phyloP scores from a whole-genome alignment of 1,140 invertebrate species.

The Venturia canescens region DNA sequence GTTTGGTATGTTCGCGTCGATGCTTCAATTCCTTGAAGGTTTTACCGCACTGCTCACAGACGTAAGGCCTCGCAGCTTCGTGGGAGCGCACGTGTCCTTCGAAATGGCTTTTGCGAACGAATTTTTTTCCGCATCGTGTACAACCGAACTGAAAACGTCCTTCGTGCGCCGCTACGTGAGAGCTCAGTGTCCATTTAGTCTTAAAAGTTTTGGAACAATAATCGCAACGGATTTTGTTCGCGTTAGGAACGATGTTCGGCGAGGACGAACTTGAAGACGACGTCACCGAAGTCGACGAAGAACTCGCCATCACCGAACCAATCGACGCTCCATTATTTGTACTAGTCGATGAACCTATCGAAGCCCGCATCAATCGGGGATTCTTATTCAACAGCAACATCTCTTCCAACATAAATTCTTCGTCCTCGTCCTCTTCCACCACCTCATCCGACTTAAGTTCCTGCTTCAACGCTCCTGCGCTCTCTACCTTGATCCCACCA shows the following conservation, averaged over 20 bases:
- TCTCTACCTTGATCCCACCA: background rate
- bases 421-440: constrained; percentile 54
- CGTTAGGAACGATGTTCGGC: constrained; percentile 1
- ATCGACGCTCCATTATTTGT: background rate
- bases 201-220: constrained; percentile 76
- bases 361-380: constrained; percentile 43
- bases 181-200: constrained; percentile 75
- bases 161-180: constrained; percentile 74
- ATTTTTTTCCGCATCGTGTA: constrained; percentile 73
- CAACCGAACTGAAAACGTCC: constrained; percentile 74
- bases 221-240: constrained; percentile 69
- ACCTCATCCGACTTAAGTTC: constrained; percentile 1
- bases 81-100: constrained; percentile 73
- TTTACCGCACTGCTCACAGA: constrained; percentile 74
- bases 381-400: constrained; percentile 71
- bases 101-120: constrained; percentile 74
- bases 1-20: constrained; percentile 72
- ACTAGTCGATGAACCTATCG: background rate
- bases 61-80: constrained; percentile 72
- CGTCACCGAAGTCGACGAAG: constrained; percentile 30
- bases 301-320: background rate
- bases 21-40: constrained; percentile 75
- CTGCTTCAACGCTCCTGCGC: background rate
- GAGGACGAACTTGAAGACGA: constrained; percentile 44
- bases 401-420: constrained; percentile 71